Percentiles rank a stretch among this genome's conserved stretches.
Conservation (phyloP, 2,113 vertebrate species). For the Struthidea cinerea region DNA sequence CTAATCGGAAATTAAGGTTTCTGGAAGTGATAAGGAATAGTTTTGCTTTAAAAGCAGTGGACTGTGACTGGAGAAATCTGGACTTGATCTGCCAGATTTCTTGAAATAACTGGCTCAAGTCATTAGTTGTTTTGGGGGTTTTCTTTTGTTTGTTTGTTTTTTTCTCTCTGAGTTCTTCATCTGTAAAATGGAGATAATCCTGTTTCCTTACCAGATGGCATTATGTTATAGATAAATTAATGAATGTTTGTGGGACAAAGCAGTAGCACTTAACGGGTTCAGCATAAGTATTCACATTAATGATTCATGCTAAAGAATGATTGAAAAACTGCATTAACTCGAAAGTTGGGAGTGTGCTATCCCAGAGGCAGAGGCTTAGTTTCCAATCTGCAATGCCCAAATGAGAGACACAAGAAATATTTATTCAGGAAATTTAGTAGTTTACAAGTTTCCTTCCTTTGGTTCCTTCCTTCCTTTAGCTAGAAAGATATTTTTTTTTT, state of each 20-base stretch:
- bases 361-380: neutral
- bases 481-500: neutral
- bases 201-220: neutral
- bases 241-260: neutral
- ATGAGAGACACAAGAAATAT: neutral
- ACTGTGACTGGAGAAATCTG: neutral
- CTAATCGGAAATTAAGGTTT: neutral
- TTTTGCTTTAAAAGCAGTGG: neutral
- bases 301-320: neutral
- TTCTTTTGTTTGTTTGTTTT: neutral
- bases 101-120: neutral
- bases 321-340: neutral
- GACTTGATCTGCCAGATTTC: neutral
- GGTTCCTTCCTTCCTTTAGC: constrained; percentile 53
- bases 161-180: neutral
- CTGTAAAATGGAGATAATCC: neutral
- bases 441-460: constrained; percentile 55
- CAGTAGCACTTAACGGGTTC: neutral
- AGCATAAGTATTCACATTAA: neutral
- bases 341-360: neutral
- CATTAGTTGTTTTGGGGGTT: neutral
- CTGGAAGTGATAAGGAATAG: neutral
- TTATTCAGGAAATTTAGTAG: constrained; percentile 51
- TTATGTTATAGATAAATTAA: neutral
- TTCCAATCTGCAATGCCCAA: neutral